Evolutionary conservation across 1,140 invertebrate species (phyloP).

Genomic region (Drosophila sulfurigaster): DNA sequence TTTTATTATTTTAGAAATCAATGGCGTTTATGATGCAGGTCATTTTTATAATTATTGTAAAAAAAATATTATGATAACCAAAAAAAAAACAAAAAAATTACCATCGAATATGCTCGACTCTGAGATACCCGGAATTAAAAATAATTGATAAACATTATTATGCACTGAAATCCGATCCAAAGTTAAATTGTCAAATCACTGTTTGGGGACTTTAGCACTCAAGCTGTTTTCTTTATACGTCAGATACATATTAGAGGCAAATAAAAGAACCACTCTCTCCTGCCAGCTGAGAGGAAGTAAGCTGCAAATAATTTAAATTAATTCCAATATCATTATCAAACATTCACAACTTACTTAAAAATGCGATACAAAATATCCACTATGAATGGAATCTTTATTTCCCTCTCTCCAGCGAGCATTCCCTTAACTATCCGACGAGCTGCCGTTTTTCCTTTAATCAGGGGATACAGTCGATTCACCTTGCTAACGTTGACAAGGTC

Average conservation of each 20-base stretch:
- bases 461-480: constrained; percentile 41
- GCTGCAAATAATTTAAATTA: constrained; percentile 9
- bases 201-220: too few species aligned
- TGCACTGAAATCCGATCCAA: too few species aligned
- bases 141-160: too few species aligned
- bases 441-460: constrained; percentile 42
- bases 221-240: too few species aligned
- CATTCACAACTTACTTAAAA: constrained; percentile 15
- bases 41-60: too few species aligned
- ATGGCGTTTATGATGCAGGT: too few species aligned
- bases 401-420: constrained; percentile 47
- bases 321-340: not conserved
- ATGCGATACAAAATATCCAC: constrained; percentile 12
- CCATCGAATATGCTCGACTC: too few species aligned
- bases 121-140: too few species aligned
- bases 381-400: constrained; percentile 50
- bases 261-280: not conserved
- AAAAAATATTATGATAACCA: too few species aligned
- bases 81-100: too few species aligned
- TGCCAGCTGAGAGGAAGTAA: constrained; percentile 56
- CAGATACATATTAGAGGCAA: not conserved
- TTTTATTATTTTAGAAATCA: too few species aligned
- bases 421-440: constrained; percentile 50
- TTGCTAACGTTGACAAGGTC: constrained; percentile 25
- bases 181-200: too few species aligned